Conservation (phyloP, 1,140 invertebrate genomes). For the Halictus rubicundus region DNA sequence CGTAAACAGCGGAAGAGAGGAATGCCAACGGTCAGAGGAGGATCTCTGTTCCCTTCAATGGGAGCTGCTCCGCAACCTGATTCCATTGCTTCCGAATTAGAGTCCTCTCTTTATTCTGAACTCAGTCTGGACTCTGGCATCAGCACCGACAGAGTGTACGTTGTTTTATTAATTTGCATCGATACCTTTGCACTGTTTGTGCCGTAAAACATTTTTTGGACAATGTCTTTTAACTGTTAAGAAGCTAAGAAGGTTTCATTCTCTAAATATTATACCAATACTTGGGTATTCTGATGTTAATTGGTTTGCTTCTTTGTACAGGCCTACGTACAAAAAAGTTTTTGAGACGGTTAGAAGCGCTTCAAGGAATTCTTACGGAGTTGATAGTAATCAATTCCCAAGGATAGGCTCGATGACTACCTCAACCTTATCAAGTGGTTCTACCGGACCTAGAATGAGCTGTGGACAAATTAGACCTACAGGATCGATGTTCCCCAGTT, state of each 20-base stretch:
- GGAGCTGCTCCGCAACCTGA: conserved; percentile 82
- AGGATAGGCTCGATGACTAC: conserved; percentile 77
- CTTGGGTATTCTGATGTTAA: neutral
- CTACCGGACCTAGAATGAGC: conserved; percentile 75
- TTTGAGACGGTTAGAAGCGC: conserved; percentile 92
- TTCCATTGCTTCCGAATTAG: conserved; percentile 93
- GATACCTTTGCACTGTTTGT: neutral
- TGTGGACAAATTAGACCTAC: conserved; percentile 71
- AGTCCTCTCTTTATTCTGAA: conserved; percentile 92
- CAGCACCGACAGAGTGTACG: conserved; percentile 81
- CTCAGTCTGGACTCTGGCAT: conserved; percentile 91
- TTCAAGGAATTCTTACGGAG: conserved; percentile 83
- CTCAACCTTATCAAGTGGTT: conserved; percentile 76
- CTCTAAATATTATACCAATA: too few species aligned
- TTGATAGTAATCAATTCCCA: conserved; percentile 74
- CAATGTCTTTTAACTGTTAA: neutral
- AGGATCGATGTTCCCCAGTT: conserved; percentile 78
- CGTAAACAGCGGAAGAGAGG: conserved; percentile 88
- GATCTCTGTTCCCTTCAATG: conserved; percentile 82
- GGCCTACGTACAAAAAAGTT: conserved; percentile 88
- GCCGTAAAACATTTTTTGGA: neutral
- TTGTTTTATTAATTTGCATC: neutral
- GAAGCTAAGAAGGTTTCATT: too few species aligned
- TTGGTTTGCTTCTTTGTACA: conserved; percentile 63
- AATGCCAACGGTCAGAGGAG: conserved; percentile 85